Conservation (phyloP, 2,797 vertebrate genomes). For the Pelodytes ibericus region DNA sequence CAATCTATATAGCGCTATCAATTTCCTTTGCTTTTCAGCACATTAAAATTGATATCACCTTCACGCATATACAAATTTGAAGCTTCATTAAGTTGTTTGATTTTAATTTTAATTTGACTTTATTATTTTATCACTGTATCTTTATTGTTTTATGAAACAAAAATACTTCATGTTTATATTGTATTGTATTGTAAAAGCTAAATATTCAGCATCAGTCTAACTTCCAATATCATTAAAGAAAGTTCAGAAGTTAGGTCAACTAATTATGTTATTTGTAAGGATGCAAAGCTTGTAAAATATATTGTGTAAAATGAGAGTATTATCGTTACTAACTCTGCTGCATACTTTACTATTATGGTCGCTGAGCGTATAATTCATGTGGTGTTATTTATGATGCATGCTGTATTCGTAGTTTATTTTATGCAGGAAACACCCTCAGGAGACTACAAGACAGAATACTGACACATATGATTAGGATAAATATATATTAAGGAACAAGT, state of each 20-base stretch:
- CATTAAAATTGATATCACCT: too few species aligned
- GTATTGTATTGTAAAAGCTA: neutral
- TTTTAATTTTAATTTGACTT: too few species aligned
- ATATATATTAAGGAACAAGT: too few species aligned
- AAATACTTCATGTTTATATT: neutral
- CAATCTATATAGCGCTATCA: too few species aligned
- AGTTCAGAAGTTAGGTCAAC: conserved; percentile 27
- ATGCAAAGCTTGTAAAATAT: conserved; percentile 24
- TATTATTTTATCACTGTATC: neutral
- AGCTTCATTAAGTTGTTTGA: too few species aligned
- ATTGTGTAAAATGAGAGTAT: conserved; percentile 25
- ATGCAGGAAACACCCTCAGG: conserved; percentile 27
- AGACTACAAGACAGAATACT: conserved; percentile 16
- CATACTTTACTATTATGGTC: conserved; percentile 30
- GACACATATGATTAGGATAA: neutral
- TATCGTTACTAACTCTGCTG: conserved; percentile 30
- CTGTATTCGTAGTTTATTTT: conserved; percentile 15
- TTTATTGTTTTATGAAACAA: neutral
- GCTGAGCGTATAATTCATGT: conserved; percentile 27
- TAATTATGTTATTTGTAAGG: conserved; percentile 14
- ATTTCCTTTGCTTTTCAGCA: too few species aligned
- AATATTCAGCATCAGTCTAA: neutral
- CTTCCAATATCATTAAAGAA: neutral
- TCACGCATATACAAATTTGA: too few species aligned
- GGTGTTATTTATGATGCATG: conserved; percentile 35